Evolutionary conservation across 2,888 invertebrate genomes (phyloP), one percentile per base, ranked within the genome.

Genomic region (Muscina levida): DNA sequence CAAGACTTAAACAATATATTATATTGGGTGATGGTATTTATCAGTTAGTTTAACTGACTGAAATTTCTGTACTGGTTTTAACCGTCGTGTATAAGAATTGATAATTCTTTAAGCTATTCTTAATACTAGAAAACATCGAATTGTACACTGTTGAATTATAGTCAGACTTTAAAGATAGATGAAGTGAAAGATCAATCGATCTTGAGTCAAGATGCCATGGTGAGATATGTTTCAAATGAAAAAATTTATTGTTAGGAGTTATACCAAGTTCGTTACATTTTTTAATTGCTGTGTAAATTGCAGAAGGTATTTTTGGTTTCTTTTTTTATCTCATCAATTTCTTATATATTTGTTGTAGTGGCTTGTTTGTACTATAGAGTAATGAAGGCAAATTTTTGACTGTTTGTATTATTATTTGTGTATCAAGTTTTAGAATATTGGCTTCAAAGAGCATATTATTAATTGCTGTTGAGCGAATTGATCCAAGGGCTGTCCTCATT

Each of bases 371-470:
- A 11, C 15, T 19, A 39, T 11, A 19, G 6, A 39, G 37, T 39
- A 62, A 39, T 42, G 19, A 39, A 17, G 3, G 13, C 6, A 46
- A n/a, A 1, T 1, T 46, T 1, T n/a, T 62, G 19, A 39, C 5
- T 62, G 39, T 62, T 42, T 15, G 15, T 2, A 62, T 4, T 6
- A 39, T 39, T 62, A 1, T 19, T 13, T 48, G 67, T n/a, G 6
- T 11, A 17, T 67, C 15, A 4, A 48, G 8, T 24, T 26, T n/a
- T 26, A 31, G 11, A 48, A 66, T 66, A 10, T 24, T 24, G 8
- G 26, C 15, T 48, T 66, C 46, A 13, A 13, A 13, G 2, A 66
- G 31, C 48, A 66, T 66, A 11, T 46, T 46, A n/a, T 48, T 66
- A 26, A 31, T 51, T 15, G 67, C 31, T 26, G 48, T 67, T 26